Evolutionary conservation across 1,140 invertebrate genomes (phyloP).

Genomic region (Aphelenchoides besseyi): DNA sequence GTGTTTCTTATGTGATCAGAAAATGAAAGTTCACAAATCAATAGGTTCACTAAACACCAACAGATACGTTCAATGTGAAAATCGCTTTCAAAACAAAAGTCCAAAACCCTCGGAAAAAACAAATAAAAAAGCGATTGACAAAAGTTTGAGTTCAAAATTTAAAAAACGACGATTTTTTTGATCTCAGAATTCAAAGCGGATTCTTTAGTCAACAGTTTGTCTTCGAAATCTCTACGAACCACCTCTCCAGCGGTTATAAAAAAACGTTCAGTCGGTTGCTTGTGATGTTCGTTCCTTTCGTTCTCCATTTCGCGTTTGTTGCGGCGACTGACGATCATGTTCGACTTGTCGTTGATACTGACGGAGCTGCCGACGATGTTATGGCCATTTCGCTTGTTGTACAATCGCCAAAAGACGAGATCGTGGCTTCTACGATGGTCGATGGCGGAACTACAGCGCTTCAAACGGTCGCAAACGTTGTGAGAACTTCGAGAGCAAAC

Average conservation of each 20-base stretch:
- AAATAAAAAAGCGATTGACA: no score
- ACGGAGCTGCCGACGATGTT: slow-evolving; percentile 56
- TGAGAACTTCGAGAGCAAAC: slow-evolving; percentile 44
- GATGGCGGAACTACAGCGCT: slow-evolving; percentile 37
- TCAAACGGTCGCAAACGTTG: slow-evolving; percentile 48
- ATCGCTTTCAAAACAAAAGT: no score
- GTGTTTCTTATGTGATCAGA: no score
- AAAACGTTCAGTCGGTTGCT: background rate
- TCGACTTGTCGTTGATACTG: slow-evolving; percentile 49
- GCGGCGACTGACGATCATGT: background rate
- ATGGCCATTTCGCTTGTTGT: slow-evolving; percentile 56
- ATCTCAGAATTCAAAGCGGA: no score
- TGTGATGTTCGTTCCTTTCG: background rate
- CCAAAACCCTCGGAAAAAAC: no score
- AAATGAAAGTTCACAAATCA: no score
- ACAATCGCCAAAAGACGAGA: slow-evolving; percentile 52
- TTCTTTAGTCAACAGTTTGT: no score
- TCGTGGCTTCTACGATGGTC: slow-evolving; percentile 46
- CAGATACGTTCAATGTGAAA: no score
- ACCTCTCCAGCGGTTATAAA: no score
- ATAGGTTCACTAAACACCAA: no score
- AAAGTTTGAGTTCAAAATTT: background rate
- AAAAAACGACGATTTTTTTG: background rate
- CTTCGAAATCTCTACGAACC: no score
- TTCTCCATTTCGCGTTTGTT: background rate